Evolutionary conservation across 2,888 invertebrate genomes (phyloP), one percentile per base, ranked within the genome.

Genomic region (Acrobasis consociella): DNA sequence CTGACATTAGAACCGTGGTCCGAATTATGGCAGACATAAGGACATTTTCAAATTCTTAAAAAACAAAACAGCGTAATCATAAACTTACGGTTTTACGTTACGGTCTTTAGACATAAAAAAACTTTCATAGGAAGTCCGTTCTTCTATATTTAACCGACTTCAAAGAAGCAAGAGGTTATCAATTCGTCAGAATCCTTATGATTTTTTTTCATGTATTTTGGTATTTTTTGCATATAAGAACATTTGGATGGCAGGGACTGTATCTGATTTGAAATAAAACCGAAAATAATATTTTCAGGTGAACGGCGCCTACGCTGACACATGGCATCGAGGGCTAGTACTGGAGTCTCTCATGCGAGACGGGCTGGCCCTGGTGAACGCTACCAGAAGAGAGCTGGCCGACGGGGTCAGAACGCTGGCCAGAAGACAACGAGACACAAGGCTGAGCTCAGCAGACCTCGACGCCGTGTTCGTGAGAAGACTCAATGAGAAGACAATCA

Each of bases 291-390:
- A 11, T 46, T 63, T 69, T 5, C 72, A 95, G 94, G 93, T 94
- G 49, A 93, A 93, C 72, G 95, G 95, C 67, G 94, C 95, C 75
- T 94, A 94, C 75, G 91, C 94, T 49, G 95, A 95, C 72, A 90
- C 94, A 62, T 94, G 94, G 93, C 93, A 93, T 62, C 89, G 93
- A 11, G 89, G 93, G 0, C 77, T 93, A 60, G 80, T 87, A 42
- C 75, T 93, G n/a, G 90, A 93, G 68, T 81, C 86, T 1, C 77
- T 93, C 67, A 86, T 94, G 75, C 86, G 93, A 60, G 93, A 94
- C 78, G 90, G 93, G 0, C 81, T 93, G 65, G 86, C 89, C 0
- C 82, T 93, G 65, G 89, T 90, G 63, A 94, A 93, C 78, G 90
- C 86, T 68, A 94, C 94, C 56, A 80, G 93, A 64, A 84, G 90